A percentile compares a stretch with the other conserved stretches of the same genome.
phyloP scores from a whole-genome alignment of 2,113 vertebrate species.

The Chaetura pelagica region DNA sequence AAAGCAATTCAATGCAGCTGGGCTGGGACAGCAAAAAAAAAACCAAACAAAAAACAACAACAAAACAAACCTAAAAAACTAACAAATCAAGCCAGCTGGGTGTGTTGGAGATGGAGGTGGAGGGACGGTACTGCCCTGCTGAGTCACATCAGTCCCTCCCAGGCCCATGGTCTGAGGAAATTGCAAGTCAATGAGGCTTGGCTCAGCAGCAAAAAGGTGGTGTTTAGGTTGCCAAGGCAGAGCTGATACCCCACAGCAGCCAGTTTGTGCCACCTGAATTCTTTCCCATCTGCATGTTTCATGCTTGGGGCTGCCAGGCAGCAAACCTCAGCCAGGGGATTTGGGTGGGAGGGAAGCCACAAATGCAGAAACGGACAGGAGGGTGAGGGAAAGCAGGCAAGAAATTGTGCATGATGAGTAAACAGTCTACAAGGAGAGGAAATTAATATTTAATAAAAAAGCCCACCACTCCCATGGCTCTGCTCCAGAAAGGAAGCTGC shows the following conservation, averaged over 20 bases:
- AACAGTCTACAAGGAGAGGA: not conserved
- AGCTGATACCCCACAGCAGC: fast-evolving
- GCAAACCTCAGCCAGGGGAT: not conserved
- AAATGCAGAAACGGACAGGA: not conserved
- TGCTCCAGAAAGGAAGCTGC: not conserved
- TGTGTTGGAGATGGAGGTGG: not conserved
- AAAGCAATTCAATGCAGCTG: not conserved
- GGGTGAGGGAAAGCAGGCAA: not conserved
- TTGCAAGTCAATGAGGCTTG: fast-evolving
- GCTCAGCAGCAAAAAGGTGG: too few species aligned
- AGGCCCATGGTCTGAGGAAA: not conserved
- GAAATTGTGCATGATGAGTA: not conserved
- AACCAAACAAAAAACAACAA: too few species aligned
- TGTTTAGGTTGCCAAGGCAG: not conserved
- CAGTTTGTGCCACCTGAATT: not conserved
- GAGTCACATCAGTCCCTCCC: not conserved
- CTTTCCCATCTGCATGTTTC: not conserved
- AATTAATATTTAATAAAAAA: not conserved
- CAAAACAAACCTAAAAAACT: too few species aligned
- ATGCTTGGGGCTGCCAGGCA: not conserved
- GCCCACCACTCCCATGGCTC: not conserved
- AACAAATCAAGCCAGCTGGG: not conserved
- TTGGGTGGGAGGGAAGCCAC: not conserved
- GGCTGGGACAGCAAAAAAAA: not conserved
- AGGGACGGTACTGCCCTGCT: not conserved